Percentiles rank a stretch among this genome's conserved stretches.
Conservation (phyloP, 1,140 invertebrate species). For the Drosophila equinoxialis region DNA sequence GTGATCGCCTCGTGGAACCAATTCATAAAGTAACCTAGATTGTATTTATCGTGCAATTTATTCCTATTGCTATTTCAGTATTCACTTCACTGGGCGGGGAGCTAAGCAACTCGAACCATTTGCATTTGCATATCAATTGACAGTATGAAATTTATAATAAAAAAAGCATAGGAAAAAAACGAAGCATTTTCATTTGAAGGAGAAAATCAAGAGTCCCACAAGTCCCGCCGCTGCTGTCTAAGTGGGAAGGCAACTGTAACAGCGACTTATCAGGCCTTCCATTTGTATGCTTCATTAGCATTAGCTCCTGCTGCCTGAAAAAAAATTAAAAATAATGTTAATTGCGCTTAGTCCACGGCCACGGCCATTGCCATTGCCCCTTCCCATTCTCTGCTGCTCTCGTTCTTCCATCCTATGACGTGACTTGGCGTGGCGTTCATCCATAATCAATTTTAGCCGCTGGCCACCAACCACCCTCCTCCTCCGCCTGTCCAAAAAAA, state of each 20-base stretch:
- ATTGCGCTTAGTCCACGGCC: conserved; percentile 57
- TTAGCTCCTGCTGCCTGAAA: conserved; percentile 21
- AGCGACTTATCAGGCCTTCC: conserved; percentile 34
- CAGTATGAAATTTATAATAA: conserved; percentile 55
- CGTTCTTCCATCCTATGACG: background rate
- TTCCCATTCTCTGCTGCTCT: background rate
- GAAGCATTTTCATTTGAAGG: conserved; percentile 51
- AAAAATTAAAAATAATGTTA: conserved; percentile 81
- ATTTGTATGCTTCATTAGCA: conserved; percentile 80
- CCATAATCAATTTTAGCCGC: conserved; percentile 79
- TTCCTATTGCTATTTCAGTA: background rate
- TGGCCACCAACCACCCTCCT: conserved; percentile 42
- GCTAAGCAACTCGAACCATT: background rate
- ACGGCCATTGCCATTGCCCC: background rate
- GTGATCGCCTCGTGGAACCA: too few species aligned
- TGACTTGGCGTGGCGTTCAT: conserved; percentile 50
- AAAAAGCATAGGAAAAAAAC: conserved; percentile 62
- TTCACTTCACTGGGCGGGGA: too few species aligned
- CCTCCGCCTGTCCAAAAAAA: background rate
- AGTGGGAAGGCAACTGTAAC: background rate
- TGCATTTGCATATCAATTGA: conserved; percentile 23
- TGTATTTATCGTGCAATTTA: background rate
- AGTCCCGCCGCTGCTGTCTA: conserved; percentile 32
- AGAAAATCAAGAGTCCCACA: conserved; percentile 62
- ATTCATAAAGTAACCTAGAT: background rate